phyloP scores from a whole-genome alignment of 2,113 vertebrate genomes.

The Psophia crepitans region DNA sequence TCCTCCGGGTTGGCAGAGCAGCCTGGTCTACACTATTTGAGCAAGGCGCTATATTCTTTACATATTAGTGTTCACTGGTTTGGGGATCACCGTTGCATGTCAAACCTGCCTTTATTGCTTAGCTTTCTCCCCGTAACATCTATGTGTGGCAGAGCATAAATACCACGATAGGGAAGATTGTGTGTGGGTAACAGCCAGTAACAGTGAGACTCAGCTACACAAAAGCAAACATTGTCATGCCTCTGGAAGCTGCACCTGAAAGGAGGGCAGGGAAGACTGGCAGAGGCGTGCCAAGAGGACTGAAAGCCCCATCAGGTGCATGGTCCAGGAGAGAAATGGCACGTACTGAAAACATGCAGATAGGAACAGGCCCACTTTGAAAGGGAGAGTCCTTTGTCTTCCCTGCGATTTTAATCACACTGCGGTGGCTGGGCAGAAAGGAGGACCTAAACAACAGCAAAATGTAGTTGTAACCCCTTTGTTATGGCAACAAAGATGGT shows the following conservation, averaged over 20 bases:
- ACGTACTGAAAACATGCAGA: neutral
- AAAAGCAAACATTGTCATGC: neutral
- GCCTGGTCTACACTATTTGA: neutral
- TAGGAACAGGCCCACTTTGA: fast-evolving
- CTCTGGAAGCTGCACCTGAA: neutral
- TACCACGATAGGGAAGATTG: neutral
- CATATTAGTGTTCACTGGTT: neutral
- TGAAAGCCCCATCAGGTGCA: neutral
- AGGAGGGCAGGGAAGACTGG: neutral
- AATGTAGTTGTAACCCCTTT: neutral
- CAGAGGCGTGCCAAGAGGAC: neutral
- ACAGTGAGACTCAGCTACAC: neutral
- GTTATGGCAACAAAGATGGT: too few relatives aligned
- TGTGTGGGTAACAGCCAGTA: neutral
- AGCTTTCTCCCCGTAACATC: neutral
- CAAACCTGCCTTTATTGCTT: neutral
- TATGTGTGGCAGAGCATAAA: neutral
- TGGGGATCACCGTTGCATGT: neutral
- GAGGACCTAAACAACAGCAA: neutral
- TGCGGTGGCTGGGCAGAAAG: neutral
- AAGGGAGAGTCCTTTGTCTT: neutral
- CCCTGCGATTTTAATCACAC: neutral
- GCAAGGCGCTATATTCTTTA: neutral
- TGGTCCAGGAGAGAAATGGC: neutral
- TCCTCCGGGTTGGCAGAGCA: neutral